Evolutionary conservation across 1,140 invertebrate species (phyloP).

Genomic region (Globodera rostochiensis): DNA sequence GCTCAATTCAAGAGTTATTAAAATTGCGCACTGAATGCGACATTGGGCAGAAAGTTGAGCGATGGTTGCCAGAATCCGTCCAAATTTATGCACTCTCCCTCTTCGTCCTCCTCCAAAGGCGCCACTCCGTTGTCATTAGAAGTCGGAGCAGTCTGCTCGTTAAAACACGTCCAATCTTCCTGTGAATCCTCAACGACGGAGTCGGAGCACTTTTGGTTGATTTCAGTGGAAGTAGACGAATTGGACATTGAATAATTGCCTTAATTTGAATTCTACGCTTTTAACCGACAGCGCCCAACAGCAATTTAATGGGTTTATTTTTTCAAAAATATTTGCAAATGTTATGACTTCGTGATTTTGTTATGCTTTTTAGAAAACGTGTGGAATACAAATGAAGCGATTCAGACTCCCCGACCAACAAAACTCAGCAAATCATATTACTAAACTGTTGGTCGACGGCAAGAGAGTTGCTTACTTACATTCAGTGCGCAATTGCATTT

Average conservation of each 20-base stretch:
- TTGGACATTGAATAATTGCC: conserved; percentile 17
- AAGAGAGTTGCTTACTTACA: conserved; percentile 25
- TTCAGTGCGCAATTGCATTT: conserved; percentile 22
- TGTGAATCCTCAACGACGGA: background rate
- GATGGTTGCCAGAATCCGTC: conserved; percentile 20
- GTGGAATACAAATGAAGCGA: too few relatives aligned
- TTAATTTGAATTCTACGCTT: background rate
- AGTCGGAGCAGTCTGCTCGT: background rate
- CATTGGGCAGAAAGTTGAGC: conserved; percentile 29
- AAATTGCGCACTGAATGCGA: conserved; percentile 30
- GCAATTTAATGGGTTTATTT: too few relatives aligned
- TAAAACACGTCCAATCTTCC: background rate
- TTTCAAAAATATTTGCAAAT: too few relatives aligned
- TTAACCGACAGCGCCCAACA: too few relatives aligned
- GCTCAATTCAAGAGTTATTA: background rate
- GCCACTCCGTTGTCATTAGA: background rate
- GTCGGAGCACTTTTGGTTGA: background rate
- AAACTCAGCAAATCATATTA: too few relatives aligned
- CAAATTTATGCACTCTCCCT: conserved; percentile 3
- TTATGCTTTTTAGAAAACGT: too few relatives aligned
- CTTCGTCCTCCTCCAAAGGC: conserved; percentile 6
- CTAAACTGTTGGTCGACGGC: too few relatives aligned
- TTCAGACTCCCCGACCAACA: too few relatives aligned
- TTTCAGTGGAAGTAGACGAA: background rate
- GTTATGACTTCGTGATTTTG: too few relatives aligned